Percentiles rank a stretch among this genome's conserved stretches.
Evolutionary conservation across 2,113 vertebrate genomes (phyloP).

Genomic region (Oryzias celebensis): DNA sequence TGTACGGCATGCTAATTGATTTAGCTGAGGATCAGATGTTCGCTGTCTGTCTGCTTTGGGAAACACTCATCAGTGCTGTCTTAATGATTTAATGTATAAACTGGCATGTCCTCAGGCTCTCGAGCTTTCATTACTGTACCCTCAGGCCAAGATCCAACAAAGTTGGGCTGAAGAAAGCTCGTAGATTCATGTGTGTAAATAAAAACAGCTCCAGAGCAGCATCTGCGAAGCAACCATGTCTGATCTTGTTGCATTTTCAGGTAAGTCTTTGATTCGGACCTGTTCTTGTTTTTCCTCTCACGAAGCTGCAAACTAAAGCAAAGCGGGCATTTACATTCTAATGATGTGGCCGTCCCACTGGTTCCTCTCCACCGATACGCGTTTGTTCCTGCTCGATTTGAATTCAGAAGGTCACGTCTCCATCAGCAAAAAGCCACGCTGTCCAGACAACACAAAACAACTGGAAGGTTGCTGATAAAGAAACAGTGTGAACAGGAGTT

Average conservation of each 20-base stretch:
- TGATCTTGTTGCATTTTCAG: background rate
- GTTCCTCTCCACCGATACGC: conserved; percentile 32
- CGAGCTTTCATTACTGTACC: background rate
- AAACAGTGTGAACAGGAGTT: background rate
- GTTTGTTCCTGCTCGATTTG: conserved; percentile 49
- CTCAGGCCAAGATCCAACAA: background rate
- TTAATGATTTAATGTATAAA: background rate
- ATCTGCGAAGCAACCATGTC: background rate
- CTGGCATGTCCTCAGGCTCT: background rate
- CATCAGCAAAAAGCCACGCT: conserved; percentile 44
- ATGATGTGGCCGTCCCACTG: conserved; percentile 47
- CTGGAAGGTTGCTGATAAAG: background rate
- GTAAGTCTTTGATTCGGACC: conserved; percentile 17
- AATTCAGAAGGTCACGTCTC: conserved; percentile 49
- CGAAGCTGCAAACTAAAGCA: conserved; percentile 40
- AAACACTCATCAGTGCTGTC: conserved; percentile 1
- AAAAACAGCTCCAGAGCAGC: background rate
- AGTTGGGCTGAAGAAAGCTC: background rate
- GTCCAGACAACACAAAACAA: conserved; percentile 18
- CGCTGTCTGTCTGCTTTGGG: background rate
- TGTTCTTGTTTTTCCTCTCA: conserved; percentile 20
- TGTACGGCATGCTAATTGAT: conserved; percentile 21
- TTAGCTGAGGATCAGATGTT: conserved; percentile 22
- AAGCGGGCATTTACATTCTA: conserved; percentile 62
- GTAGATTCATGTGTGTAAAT: too few species aligned